Conservation (phyloP, 2,113 vertebrate genomes). For the Calidris pugnax region DNA sequence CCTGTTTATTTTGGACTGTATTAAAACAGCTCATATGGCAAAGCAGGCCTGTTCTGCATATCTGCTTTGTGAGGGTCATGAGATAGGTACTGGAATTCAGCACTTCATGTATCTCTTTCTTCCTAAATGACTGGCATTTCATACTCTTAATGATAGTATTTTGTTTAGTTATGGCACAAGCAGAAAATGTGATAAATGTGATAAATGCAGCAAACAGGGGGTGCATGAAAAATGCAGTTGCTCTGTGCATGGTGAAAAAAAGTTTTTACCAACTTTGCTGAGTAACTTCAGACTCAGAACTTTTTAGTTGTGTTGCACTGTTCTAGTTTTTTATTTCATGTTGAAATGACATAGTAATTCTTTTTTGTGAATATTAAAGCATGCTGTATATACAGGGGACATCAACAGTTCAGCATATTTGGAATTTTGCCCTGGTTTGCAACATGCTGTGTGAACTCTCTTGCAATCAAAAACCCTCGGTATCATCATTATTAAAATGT, state of each 20-base stretch:
- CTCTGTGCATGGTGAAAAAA: background rate
- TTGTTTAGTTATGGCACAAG: background rate
- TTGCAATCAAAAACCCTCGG: background rate
- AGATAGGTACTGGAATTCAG: background rate
- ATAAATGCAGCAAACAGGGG: background rate
- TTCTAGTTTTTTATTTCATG: background rate
- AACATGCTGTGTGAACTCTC: background rate
- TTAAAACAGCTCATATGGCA: background rate
- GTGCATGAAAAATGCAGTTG: background rate
- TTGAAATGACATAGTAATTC: background rate
- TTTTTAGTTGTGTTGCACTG: background rate
- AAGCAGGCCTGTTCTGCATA: background rate
- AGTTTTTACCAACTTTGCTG: background rate
- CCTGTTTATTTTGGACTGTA: slow-evolving; percentile 36
- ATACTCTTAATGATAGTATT: background rate
- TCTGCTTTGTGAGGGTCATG: background rate
- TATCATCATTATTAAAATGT: background rate
- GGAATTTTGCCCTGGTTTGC: background rate
- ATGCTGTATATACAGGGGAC: background rate
- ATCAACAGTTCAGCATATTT: background rate
- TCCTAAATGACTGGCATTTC: background rate
- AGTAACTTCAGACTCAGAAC: background rate
- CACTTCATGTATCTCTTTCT: background rate
- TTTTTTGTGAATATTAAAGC: background rate
- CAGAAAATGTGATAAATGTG: background rate